Evolutionary conservation across 2,888 invertebrate genomes (phyloP).

Genomic region (Netelia virgata): DNA sequence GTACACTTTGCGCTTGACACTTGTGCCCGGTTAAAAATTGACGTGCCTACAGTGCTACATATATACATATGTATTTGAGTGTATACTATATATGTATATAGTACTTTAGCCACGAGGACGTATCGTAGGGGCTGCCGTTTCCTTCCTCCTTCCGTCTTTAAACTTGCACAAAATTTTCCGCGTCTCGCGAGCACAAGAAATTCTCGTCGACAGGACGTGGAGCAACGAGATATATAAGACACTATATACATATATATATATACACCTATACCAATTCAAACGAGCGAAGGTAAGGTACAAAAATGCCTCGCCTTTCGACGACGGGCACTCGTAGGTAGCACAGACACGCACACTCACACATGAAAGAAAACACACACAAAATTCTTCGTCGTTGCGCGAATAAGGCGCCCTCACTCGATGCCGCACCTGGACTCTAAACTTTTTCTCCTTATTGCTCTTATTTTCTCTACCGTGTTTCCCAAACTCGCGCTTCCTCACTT

Average conservation of each 20-base stretch:
- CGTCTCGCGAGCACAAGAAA: slow-evolving; percentile 6
- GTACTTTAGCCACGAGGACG: slow-evolving; percentile 31
- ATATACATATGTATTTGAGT: background rate
- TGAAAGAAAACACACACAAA: background rate
- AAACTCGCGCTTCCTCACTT: background rate
- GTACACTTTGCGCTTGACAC: slow-evolving; percentile 12
- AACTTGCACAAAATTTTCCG: slow-evolving; percentile 26
- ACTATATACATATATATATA: background rate
- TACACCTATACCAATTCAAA: slow-evolving; percentile 25
- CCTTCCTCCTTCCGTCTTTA: background rate
- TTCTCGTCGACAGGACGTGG: slow-evolving; percentile 53
- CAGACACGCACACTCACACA: slow-evolving; percentile 4
- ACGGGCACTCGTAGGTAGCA: slow-evolving; percentile 36
- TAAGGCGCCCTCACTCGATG: slow-evolving; percentile 75
- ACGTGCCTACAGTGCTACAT: slow-evolving; percentile 14
- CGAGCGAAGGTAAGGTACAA: slow-evolving; percentile 55
- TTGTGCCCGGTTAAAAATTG: slow-evolving; percentile 38
- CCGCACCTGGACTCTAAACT: slow-evolving; percentile 54
- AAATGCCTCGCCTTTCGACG: slow-evolving; percentile 75
- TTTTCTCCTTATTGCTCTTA: background rate
- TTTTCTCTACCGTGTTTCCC: slow-evolving; percentile 6
- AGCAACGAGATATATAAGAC: slow-evolving; percentile 43
- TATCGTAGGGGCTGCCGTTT: background rate
- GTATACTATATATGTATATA: background rate
- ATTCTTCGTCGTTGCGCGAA: slow-evolving; percentile 64